Evolutionary conservation across 2,113 vertebrate genomes (phyloP).

Genomic region (Halcyon malimbica): DNA sequence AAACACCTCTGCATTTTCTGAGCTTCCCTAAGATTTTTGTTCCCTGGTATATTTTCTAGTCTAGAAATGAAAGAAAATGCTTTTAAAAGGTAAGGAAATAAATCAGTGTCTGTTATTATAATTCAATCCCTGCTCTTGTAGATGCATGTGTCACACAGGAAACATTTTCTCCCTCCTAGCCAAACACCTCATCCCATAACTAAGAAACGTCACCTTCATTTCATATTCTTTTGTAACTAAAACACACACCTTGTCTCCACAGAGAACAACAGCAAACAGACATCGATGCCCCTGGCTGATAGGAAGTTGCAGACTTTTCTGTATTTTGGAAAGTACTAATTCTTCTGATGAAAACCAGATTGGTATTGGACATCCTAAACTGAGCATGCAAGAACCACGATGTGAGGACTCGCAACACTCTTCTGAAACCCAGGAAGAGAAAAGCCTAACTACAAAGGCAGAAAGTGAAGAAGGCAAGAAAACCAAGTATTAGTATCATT

Average conservation of each 20-base stretch:
- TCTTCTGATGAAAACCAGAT: not conserved
- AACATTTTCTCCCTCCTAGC: not conserved
- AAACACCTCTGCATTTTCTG: not conserved
- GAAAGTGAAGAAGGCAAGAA: not conserved
- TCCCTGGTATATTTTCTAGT: not conserved
- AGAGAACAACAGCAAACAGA: not conserved
- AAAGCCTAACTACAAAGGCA: not conserved
- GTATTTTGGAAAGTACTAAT: not conserved
- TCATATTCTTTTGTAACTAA: not conserved
- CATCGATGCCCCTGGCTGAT: not conserved
- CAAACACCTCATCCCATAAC: not conserved
- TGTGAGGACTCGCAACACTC: rapidly evolving
- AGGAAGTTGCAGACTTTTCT: not conserved
- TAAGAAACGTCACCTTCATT: not conserved
- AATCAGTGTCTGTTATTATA: not conserved
- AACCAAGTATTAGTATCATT: not conserved
- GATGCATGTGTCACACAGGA: not conserved
- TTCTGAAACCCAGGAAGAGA: not conserved
- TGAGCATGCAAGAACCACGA: not conserved
- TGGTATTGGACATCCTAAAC: not conserved
- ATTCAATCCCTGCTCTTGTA: not conserved
- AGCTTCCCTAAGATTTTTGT: not conserved
- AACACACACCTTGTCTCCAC: not conserved
- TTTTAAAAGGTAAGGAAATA: not conserved
- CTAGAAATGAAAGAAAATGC: not conserved